These are phyloP conservation scores for Sphaerodactylus townsendi DNA, from an alignment of 2,113 vertebrate species.

Conservation along the genomic window DNA sequence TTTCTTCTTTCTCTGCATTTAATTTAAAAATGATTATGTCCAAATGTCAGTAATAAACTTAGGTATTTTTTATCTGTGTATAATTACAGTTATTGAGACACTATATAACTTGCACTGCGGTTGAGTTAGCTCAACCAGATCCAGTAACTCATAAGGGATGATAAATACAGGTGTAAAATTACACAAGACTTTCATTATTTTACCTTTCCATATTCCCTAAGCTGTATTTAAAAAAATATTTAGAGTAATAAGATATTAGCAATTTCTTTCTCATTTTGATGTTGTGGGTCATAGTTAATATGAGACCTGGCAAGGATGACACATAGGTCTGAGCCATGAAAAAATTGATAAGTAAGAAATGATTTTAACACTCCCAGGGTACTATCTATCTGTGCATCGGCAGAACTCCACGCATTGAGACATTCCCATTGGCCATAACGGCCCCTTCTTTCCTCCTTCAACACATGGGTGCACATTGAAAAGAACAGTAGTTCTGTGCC, in stretches of 20 bases:
- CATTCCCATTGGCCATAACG: neutral
- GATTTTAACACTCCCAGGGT: neutral
- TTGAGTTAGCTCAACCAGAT: conserved; percentile 1
- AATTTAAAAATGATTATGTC: neutral
- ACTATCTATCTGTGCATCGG: neutral
- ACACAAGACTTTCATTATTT: neutral
- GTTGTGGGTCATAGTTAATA: neutral
- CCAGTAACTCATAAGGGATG: neutral
- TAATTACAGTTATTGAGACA: neutral
- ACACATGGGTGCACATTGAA: no score
- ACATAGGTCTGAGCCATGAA: neutral
- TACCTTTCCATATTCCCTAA: neutral
- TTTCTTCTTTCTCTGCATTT: conserved; percentile 17
- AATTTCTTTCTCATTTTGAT: conserved; percentile 1
- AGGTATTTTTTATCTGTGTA: neutral
- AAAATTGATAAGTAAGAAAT: neutral
- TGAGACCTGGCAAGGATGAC: neutral
- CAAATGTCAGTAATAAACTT: neutral
- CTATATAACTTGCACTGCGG: neutral
- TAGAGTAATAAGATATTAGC: neutral
- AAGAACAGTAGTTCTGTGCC: no score
- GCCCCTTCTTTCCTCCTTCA: no score
- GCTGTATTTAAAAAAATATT: neutral
- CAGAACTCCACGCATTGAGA: neutral
- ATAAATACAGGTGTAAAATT: neutral